phyloP scores from a whole-genome alignment of 2,113 vertebrate species.

The Erythrolamprus reginae region DNA sequence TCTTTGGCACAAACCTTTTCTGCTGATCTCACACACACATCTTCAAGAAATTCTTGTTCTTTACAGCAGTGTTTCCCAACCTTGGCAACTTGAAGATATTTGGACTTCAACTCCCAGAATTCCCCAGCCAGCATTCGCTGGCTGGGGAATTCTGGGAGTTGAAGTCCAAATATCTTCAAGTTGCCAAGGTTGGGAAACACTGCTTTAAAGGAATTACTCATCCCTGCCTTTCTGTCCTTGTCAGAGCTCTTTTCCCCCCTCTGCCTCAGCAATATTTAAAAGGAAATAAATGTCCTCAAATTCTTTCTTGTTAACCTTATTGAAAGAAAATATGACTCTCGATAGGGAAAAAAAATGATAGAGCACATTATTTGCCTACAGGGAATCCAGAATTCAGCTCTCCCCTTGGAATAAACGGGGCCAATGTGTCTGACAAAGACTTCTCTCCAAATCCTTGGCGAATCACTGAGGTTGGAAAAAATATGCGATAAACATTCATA shows the following conservation, averaged over 20 bases:
- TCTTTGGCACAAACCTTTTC: accelerated
- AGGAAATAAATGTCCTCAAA: background rate
- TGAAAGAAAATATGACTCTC: background rate
- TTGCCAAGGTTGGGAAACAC: too few species aligned
- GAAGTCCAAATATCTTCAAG: too few species aligned
- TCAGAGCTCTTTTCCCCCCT: background rate
- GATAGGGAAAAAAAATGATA: too few species aligned
- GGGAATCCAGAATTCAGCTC: background rate
- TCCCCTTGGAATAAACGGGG: background rate
- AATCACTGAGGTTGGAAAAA: background rate
- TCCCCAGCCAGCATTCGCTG: too few species aligned
- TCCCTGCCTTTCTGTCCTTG: accelerated
- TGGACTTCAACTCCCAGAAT: too few species aligned
- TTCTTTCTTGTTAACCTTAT: background rate
- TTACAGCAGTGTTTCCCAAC: too few species aligned
- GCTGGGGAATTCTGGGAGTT: too few species aligned
- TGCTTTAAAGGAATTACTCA: background rate
- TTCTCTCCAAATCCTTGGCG: background rate
- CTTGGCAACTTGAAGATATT: too few species aligned
- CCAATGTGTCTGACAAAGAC: background rate
- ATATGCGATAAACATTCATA: background rate
- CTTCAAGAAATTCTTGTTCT: accelerated
- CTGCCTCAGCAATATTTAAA: background rate
- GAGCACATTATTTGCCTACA: background rate
- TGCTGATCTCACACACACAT: background rate